Conservation (phyloP, 2,888 invertebrate genomes). For the Diarsia brunnea region DNA sequence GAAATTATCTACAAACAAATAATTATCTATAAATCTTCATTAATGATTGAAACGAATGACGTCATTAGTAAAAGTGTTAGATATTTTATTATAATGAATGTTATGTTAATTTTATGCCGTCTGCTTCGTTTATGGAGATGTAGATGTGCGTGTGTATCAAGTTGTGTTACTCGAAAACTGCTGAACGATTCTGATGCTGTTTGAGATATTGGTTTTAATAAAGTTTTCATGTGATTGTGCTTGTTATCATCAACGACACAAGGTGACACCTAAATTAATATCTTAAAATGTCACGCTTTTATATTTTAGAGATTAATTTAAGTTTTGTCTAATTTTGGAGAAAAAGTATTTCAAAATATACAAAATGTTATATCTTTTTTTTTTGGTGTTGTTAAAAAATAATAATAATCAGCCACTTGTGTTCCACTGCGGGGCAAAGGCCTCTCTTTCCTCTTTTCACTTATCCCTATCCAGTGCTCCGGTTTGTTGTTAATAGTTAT, state of each 20-base stretch:
- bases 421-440: too few species aligned
- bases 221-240: neutral
- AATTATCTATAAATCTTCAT: slow-evolving; percentile 7
- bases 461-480: too few species aligned
- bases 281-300: neutral
- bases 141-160: slow-evolving; percentile 16
- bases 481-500: too few species aligned
- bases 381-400: too few species aligned
- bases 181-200: neutral
- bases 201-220: neutral
- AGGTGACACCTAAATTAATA: neutral
- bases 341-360: too few species aligned
- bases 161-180: slow-evolving; percentile 12
- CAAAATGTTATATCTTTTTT: too few species aligned
- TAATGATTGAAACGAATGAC: slow-evolving; percentile 30
- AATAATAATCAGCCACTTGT: too few species aligned
- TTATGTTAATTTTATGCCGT: slow-evolving; percentile 51
- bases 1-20: neutral
- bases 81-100: slow-evolving; percentile 30
- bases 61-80: slow-evolving; percentile 60
- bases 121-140: slow-evolving; percentile 13
- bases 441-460: too few species aligned
- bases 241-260: neutral
- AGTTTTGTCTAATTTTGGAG: neutral
- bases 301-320: neutral